Conservation (phyloP, 1,140 invertebrate species). For the Zophobas morio region DNA sequence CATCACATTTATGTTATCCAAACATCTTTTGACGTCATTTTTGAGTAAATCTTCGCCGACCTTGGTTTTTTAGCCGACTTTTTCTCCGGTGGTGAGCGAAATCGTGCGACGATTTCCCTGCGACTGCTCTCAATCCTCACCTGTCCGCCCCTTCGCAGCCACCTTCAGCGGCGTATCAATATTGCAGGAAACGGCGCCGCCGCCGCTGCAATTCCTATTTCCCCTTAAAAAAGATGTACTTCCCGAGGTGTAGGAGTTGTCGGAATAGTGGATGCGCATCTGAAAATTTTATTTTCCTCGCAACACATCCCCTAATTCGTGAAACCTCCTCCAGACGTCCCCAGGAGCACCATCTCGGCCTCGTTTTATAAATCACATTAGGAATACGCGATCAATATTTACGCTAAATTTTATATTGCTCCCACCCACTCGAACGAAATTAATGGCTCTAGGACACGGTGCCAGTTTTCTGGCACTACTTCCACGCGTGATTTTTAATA, state of each 20-base stretch:
- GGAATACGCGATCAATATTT: slow-evolving; percentile 32
- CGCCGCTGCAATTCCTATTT: no score
- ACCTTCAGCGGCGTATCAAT: no score
- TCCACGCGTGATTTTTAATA: slow-evolving; percentile 12
- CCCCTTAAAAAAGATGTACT: no score
- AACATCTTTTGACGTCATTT: no score
- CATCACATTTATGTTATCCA: no score
- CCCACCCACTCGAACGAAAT: not conserved
- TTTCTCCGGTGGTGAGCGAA: no score
- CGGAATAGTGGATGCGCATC: not conserved
- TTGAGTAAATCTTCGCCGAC: no score
- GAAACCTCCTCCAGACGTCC: slow-evolving; percentile 6
- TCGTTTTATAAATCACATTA: slow-evolving; percentile 40
- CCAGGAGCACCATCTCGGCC: slow-evolving; percentile 5
- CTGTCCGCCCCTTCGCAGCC: no score
- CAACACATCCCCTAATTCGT: slow-evolving; percentile 17
- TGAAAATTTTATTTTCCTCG: slow-evolving; percentile 23
- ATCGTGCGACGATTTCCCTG: no score
- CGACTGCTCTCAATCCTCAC: no score
- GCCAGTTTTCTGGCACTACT: slow-evolving; percentile 8
- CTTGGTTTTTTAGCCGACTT: no score
- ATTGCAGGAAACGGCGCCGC: no score
- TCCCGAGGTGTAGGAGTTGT: not conserved
- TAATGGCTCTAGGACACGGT: slow-evolving; percentile 5
- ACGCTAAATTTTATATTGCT: slow-evolving; percentile 22